These are phyloP conservation scores for Forbesichthys agassizii DNA, from an alignment of 2,113 vertebrate genomes.

Conservation along the genomic window DNA sequence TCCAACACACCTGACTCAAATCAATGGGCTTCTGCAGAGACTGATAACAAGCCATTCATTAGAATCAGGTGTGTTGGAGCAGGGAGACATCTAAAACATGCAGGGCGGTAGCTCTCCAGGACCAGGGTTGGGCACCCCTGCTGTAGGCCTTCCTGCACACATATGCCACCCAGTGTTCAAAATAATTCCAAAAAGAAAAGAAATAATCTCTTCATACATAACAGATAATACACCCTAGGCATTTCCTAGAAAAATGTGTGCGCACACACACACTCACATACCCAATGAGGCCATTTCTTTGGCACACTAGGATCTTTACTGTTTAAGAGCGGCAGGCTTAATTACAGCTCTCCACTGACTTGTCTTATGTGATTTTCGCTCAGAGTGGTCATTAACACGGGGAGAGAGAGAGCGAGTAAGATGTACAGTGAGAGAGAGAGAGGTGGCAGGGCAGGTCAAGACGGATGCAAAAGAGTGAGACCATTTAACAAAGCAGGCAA, in stretches of 20 bases:
- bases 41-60: too few species aligned
- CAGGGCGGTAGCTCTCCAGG: too few species aligned
- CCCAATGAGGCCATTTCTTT: not conserved
- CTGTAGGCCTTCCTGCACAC: too few species aligned
- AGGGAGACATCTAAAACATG: too few species aligned
- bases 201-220: too few species aligned
- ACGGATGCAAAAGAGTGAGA: constrained; percentile 34
- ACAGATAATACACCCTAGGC: too few species aligned
- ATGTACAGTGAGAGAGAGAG: constrained; percentile 13
- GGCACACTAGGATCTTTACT: constrained; percentile 43
- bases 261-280: constrained; percentile 7
- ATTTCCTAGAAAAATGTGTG: not conserved
- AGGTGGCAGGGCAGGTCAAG: constrained; percentile 1
- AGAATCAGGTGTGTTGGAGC: too few species aligned
- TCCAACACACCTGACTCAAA: too few species aligned
- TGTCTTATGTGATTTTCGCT: constrained; percentile 22
- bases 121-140: too few species aligned
- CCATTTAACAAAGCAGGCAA: constrained; percentile 40
- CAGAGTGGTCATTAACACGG: constrained; percentile 52
- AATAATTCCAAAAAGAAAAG: too few species aligned
- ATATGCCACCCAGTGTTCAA: too few species aligned
- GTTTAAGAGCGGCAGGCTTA: constrained; percentile 64
- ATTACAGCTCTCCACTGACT: constrained; percentile 52
- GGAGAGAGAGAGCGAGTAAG: constrained; percentile 6
- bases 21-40: too few species aligned